These are phyloP conservation scores for Otus scops DNA, from an alignment of 2,797 vertebrate genomes.

Conservation along the genomic window DNA sequence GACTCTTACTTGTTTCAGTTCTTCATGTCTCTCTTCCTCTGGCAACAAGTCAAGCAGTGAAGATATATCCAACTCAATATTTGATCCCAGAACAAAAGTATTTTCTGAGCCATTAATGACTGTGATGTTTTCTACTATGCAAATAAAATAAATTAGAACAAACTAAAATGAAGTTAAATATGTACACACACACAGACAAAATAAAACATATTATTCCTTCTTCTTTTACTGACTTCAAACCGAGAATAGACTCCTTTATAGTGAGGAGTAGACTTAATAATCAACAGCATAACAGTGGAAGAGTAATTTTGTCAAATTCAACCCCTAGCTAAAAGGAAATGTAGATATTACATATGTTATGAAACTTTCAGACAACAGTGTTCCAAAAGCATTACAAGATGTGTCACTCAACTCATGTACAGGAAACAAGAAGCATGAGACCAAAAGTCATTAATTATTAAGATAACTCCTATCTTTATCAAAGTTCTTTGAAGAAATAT, in stretches of 20 bases:
- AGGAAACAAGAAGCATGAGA: not conserved
- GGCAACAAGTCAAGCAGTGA: slow-evolving; percentile 78
- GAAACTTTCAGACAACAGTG: not conserved
- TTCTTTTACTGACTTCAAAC: not conserved
- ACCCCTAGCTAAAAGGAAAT: not conserved
- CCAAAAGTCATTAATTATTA: not conserved
- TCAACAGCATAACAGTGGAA: not conserved
- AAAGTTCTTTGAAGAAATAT: not conserved
- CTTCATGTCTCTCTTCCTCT: slow-evolving; percentile 57
- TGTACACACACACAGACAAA: not conserved
- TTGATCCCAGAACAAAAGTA: slow-evolving; percentile 59
- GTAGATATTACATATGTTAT: not conserved
- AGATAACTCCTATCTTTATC: not conserved
- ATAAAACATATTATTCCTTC: not conserved
- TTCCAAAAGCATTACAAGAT: not conserved
- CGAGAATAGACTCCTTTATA: not conserved
- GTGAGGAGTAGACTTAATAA: not conserved
- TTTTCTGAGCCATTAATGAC: not conserved
- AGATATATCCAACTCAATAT: slow-evolving; percentile 77
- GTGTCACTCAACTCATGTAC: not conserved
- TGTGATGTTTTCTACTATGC: slow-evolving; percentile 26
- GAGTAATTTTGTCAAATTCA: not conserved
- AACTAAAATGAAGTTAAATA: not conserved
- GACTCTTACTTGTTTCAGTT: slow-evolving; percentile 80
- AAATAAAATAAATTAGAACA: not conserved